These are phyloP conservation scores for Nothocercus julius DNA, from an alignment of 2,113 vertebrate species.

Conservation along the genomic window DNA sequence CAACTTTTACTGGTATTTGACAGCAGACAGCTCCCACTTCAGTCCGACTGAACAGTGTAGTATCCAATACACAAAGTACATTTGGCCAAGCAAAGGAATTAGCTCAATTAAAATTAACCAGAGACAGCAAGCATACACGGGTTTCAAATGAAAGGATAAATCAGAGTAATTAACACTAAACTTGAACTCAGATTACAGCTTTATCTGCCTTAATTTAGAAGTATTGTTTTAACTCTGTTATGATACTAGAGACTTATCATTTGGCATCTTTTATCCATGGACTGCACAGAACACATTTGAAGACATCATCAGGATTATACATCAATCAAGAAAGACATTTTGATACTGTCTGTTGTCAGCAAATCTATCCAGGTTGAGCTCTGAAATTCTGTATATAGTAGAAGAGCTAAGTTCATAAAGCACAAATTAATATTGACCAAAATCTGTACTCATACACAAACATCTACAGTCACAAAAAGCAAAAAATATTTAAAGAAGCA, in stretches of 20 bases:
- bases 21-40: not conserved
- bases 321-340: not conserved
- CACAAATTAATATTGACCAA: not conserved
- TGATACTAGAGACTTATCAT: not conserved
- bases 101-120: not conserved
- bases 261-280: not conserved
- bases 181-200: not conserved
- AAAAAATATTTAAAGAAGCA: fast-evolving
- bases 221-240: not conserved
- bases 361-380: not conserved
- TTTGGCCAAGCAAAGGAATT: not conserved
- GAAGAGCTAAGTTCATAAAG: not conserved
- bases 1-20: not conserved
- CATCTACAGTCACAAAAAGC: not conserved
- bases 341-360: not conserved
- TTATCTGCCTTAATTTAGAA: not conserved
- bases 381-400: fast-evolving
- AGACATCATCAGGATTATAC: not conserved
- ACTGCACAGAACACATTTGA: not conserved
- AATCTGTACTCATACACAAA: not conserved
- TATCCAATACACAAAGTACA: fast-evolving
- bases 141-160: not conserved
- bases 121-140: not conserved
- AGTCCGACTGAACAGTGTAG: not conserved
- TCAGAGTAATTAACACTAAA: not conserved